A percentile compares a stretch with the other conserved stretches of the same genome.
phyloP scores from a whole-genome alignment of 2,113 vertebrate genomes.

The Charadrius vociferus region DNA sequence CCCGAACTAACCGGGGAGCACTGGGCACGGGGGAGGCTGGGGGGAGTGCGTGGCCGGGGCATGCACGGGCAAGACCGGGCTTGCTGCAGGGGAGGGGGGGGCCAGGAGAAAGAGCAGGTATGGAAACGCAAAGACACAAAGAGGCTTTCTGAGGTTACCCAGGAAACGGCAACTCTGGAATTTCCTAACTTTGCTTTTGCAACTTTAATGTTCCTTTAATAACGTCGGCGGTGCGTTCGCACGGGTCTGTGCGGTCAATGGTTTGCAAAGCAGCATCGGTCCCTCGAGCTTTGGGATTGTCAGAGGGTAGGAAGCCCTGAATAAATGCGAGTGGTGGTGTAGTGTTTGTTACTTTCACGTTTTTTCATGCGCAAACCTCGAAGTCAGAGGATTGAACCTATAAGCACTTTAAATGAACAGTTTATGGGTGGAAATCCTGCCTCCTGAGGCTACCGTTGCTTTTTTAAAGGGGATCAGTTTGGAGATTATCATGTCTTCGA shows the following conservation, averaged over 20 bases:
- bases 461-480: not conserved
- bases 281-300: not conserved
- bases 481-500: fast-evolving
- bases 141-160: not conserved
- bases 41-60: fast-evolving
- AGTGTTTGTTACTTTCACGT: not conserved
- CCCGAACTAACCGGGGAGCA: no score
- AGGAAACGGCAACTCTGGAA: not conserved
- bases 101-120: not conserved
- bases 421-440: not conserved
- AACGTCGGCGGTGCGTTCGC: fast-evolving
- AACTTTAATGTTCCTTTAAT: not conserved
- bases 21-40: not conserved
- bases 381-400: not conserved
- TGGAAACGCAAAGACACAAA: not conserved
- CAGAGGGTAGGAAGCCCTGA: not conserved
- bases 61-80: fast-evolving
- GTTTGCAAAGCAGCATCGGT: not conserved
- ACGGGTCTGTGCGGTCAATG: fast-evolving
- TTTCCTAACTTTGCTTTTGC: not conserved
- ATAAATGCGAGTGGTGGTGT: fast-evolving
- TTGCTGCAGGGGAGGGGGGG: not conserved
- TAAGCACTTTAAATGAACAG: not conserved
- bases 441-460: not conserved
- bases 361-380: not conserved